phyloP scores from a whole-genome alignment of 2,888 invertebrate species.

The Ectemnius lituratus region DNA sequence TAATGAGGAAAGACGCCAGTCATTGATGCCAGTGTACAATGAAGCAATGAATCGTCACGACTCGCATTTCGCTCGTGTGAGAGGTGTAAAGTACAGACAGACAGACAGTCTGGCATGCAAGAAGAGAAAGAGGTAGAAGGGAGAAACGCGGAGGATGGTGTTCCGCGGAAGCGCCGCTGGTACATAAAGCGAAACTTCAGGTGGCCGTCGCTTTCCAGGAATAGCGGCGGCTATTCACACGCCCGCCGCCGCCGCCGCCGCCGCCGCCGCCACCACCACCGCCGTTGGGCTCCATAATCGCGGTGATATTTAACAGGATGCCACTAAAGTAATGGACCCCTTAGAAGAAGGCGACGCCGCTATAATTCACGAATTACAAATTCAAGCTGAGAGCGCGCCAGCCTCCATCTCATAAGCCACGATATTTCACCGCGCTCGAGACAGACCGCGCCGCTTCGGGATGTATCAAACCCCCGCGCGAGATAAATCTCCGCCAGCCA shows the following conservation, averaged over 20 bases:
- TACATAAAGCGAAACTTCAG: not conserved
- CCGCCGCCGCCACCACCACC: no score
- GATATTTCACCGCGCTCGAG: slow-evolving; percentile 60
- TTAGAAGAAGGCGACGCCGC: slow-evolving; percentile 59
- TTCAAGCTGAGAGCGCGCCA: slow-evolving; percentile 51
- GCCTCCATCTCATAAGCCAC: slow-evolving; percentile 58
- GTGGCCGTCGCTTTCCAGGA: slow-evolving; percentile 34
- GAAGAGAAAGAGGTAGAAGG: no score
- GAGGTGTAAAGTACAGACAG: no score
- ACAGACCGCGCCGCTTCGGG: slow-evolving; percentile 46
- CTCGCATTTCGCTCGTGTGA: not conserved
- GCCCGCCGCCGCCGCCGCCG: no score
- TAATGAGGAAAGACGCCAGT: no score
- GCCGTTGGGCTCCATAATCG: slow-evolving; percentile 45
- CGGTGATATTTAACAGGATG: slow-evolving; percentile 59
- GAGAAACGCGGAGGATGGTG: no score
- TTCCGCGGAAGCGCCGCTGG: no score
- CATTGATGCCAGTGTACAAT: not conserved
- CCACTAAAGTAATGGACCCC: slow-evolving; percentile 56
- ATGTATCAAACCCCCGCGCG: slow-evolving; percentile 56
- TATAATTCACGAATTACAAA: slow-evolving; percentile 67
- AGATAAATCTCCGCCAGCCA: slow-evolving; percentile 64
- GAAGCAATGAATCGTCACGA: slow-evolving; percentile 4
- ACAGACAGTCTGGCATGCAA: no score
- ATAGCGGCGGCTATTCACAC: slow-evolving; percentile 19